Conservation (phyloP, 2,888 invertebrate genomes). For the Julus scandinavius region DNA sequence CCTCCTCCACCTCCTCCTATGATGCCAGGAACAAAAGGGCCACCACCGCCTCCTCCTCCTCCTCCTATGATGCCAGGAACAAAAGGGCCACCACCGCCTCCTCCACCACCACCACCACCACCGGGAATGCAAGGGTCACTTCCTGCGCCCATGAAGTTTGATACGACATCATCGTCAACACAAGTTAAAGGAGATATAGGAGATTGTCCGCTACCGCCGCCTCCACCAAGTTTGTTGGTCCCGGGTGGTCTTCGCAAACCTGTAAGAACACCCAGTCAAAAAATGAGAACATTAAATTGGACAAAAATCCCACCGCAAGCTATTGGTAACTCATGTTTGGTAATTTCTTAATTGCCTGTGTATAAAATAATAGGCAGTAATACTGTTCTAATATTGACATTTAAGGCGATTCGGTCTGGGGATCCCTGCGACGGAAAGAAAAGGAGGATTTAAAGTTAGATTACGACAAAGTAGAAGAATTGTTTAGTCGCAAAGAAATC, state of each 20-base stretch:
- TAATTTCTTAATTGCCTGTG: not conserved
- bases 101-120: slow-evolving; percentile 50
- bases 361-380: slow-evolving; percentile 3
- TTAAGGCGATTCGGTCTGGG: slow-evolving; percentile 58
- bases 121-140: not conserved
- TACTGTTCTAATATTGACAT: slow-evolving; percentile 48
- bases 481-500: slow-evolving; percentile 67
- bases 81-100: not conserved
- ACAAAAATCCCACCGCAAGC: slow-evolving; percentile 62
- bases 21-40: not conserved
- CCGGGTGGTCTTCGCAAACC: slow-evolving; percentile 60
- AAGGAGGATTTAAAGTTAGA: slow-evolving; percentile 61
- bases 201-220: not conserved
- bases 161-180: not conserved
- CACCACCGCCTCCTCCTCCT: slow-evolving; percentile 53
- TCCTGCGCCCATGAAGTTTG: slow-evolving; percentile 9
- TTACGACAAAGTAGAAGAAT: slow-evolving; percentile 67
- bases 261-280: slow-evolving; percentile 61
- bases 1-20: slow-evolving; percentile 45
- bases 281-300: slow-evolving; percentile 69
- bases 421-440: slow-evolving; percentile 63
- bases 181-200: not conserved
- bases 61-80: not conserved
- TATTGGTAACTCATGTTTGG: slow-evolving; percentile 57
- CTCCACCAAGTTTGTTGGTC: not conserved